These are phyloP conservation scores for Heliconius ismenius DNA, from an alignment of 2,888 invertebrate genomes.

Conservation along the genomic window DNA sequence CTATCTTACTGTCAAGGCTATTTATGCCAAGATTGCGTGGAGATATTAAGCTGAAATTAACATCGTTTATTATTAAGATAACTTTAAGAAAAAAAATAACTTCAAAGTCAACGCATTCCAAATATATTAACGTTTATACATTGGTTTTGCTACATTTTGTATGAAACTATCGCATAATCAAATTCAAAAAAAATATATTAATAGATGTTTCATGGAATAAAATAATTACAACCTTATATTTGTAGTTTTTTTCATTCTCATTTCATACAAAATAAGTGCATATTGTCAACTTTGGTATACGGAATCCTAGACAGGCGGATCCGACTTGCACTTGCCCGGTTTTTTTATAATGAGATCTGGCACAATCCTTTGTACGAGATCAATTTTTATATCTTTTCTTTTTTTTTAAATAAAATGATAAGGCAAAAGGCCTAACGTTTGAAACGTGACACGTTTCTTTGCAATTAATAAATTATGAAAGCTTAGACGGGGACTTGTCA, in stretches of 20 bases:
- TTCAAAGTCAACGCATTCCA: neutral
- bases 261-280: neutral
- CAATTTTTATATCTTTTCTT: conserved; percentile 4
- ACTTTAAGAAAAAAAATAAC: neutral
- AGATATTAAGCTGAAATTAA: neutral
- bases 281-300: neutral
- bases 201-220: neutral
- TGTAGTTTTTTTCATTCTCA: neutral
- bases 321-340: neutral
- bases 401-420: neutral
- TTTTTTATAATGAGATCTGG: neutral
- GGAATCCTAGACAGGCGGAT: neutral
- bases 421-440: neutral
- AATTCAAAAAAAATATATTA: too few species aligned
- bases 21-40: neutral
- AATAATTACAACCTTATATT: neutral
- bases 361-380: conserved; percentile 3
- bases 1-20: neutral
- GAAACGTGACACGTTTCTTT: conserved; percentile 15
- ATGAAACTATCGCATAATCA: too few species aligned
- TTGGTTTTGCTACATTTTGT: too few species aligned
- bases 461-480: conserved; percentile 11
- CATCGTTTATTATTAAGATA: too few species aligned
- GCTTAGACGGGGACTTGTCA: neutral
- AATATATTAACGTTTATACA: neutral